Conservation (phyloP, 2,797 vertebrate genomes). For the Mormyrus proboscirostris region DNA sequence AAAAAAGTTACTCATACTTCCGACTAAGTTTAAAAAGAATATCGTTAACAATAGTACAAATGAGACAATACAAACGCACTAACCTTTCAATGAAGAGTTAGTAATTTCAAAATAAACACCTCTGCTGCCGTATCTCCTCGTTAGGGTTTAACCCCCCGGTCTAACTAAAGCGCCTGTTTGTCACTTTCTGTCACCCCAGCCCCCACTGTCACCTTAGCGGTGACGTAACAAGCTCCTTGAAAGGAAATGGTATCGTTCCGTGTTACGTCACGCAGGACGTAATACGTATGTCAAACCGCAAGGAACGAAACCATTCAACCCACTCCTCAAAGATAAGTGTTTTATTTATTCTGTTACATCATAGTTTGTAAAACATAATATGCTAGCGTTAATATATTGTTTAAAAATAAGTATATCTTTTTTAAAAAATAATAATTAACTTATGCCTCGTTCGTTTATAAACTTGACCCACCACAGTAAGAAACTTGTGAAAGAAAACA, state of each 20-base stretch:
- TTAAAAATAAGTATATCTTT: background rate
- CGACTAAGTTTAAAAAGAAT: background rate
- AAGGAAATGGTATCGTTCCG: background rate
- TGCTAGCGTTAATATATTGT: background rate
- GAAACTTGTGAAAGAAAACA: background rate
- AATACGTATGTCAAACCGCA: background rate
- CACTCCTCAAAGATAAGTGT: background rate
- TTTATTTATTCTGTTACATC: background rate
- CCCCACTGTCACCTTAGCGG: background rate
- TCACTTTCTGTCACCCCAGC: background rate
- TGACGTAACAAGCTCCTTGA: constrained; percentile 2
- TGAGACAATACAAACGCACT: background rate
- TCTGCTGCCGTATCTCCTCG: background rate
- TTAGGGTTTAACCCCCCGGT: background rate
- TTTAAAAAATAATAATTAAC: background rate
- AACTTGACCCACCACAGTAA: background rate
- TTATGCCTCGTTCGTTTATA: background rate
- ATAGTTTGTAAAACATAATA: background rate
- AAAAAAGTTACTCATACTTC: background rate
- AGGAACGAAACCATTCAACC: background rate
- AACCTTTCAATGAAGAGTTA: background rate
- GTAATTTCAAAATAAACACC: background rate
- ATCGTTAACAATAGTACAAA: background rate
- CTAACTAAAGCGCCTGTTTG: background rate
- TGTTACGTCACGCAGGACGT: background rate